These are phyloP conservation scores for Hirtodrosophila cameraria DNA, from an alignment of 2,888 invertebrate genomes.

Conservation along the genomic window DNA sequence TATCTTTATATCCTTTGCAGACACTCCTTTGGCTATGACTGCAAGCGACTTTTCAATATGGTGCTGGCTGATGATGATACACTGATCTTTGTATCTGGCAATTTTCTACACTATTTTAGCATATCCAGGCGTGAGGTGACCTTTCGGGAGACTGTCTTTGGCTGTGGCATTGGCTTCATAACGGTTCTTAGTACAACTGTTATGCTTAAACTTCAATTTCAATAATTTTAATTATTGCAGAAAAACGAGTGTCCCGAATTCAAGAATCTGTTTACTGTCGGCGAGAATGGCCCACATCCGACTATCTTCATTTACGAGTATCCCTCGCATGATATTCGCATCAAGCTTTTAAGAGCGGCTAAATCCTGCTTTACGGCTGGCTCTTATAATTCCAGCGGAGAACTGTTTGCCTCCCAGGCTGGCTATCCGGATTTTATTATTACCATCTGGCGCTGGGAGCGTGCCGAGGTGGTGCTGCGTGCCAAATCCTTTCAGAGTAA, in stretches of 20 bases:
- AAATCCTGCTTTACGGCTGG: constrained; percentile 89
- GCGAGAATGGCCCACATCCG: constrained; percentile 90
- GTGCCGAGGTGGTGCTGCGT: constrained; percentile 89
- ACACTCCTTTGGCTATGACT: constrained; percentile 94
- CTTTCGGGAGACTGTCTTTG: constrained; percentile 90
- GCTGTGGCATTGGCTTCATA: constrained; percentile 92
- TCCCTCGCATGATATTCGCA: constrained; percentile 90
- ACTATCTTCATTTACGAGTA: constrained; percentile 92
- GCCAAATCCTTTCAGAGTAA: constrained; percentile 93
- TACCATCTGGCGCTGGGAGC: constrained; percentile 95
- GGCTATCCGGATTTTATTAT: constrained; percentile 94
- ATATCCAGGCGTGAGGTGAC: constrained; percentile 87
- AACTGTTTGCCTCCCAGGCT: constrained; percentile 89
- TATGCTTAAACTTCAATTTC: background rate
- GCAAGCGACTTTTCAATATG: constrained; percentile 91
- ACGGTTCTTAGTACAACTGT: constrained; percentile 85
- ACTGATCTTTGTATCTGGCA: constrained; percentile 92
- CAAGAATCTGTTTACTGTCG: constrained; percentile 90
- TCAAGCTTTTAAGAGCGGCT: constrained; percentile 91
- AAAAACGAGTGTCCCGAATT: constrained; percentile 87
- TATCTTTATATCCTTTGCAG: constrained; percentile 84
- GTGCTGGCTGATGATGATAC: constrained; percentile 90
- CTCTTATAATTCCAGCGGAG: constrained; percentile 92
- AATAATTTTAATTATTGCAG: constrained; percentile 75
- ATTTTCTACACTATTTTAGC: constrained; percentile 91